Base-by-base conservation (phyloP, 2,113 vertebrate species). In the Nerophis ophidion region DNA sequence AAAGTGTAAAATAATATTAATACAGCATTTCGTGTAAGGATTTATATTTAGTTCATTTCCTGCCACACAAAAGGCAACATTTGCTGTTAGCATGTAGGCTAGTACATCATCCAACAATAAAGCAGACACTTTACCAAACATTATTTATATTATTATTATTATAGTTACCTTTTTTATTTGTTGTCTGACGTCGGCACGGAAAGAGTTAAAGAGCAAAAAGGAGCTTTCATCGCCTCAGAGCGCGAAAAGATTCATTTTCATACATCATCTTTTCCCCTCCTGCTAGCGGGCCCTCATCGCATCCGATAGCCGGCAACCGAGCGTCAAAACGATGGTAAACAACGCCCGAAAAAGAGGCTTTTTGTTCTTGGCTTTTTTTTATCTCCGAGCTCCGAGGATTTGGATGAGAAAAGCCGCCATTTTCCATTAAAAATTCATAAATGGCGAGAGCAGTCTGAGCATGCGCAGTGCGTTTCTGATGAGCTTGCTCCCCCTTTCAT, bases 391-490 rank as follows among this genome's bases (percentile, higher is more conserved):
- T 79, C 72, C 76, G 71, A 75, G 68, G 82, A 81, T 88, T 85
- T 87, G 84, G 83, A 84, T 72, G 53, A 87, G 84, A 87, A 89
- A 84, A 83, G 87, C 87, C 89, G 88, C 88, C 87, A 91, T 90
- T 86, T 90, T 81, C 84, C 88, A 89, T 90, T 88, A 89, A 90
- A 90, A 83, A 89, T 89, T 89, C 89, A 89, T 88, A 89, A 86
- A 76, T 74, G 67, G 56, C 53, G 72, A 66, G 66, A 64, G 66
- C 77, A 34, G 35, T 72, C 65, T 77, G 88, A 52, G 88, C 90
- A 88, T 87, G 90, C 88, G 89, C 88, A 78, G 8, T 65, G 26
- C 19, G 4, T 60, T 26, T 35, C 48, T 9, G 36, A 60, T 17
- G 48, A 16, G 57, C 17, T 34, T 26, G 26, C 26, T 4, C 26